phyloP scores from a whole-genome alignment of 2,797 vertebrate species.

The Amphiprion clarkii region DNA sequence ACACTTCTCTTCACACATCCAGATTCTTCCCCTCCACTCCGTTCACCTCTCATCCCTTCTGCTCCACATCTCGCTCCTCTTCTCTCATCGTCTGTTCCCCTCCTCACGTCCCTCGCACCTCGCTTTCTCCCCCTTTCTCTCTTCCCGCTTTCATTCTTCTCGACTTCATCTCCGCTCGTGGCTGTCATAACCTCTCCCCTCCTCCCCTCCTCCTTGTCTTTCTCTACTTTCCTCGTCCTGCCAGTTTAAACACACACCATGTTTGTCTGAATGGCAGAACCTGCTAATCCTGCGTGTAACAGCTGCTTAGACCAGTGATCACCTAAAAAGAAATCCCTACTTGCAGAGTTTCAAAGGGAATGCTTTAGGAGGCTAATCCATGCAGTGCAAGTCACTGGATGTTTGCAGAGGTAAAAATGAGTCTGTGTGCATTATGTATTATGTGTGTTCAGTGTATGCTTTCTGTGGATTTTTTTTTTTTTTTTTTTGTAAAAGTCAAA shows the following conservation, averaged over 20 bases:
- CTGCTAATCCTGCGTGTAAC: constrained; percentile 80
- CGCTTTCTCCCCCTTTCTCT: constrained; percentile 22
- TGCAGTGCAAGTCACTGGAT: constrained; percentile 62
- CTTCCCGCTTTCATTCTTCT: constrained; percentile 33
- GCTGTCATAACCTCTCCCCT: constrained; percentile 41
- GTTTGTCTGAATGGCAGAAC: constrained; percentile 74
- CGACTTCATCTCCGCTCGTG: constrained; percentile 34
- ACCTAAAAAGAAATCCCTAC: constrained; percentile 77
- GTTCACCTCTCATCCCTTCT: constrained; percentile 52
- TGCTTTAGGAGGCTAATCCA: constrained; percentile 75
- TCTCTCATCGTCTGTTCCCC: constrained; percentile 42
- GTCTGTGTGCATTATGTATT: constrained; percentile 54
- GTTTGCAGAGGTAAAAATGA: constrained; percentile 71
- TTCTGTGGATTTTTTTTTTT: constrained; percentile 34
- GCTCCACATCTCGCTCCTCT: constrained; percentile 40
- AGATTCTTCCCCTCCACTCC: constrained; percentile 26
- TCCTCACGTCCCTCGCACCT: constrained; percentile 42
- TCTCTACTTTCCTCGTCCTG: constrained; percentile 43
- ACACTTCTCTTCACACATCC: constrained; percentile 62
- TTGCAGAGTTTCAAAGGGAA: constrained; percentile 72
- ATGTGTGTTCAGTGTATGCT: constrained; percentile 40
- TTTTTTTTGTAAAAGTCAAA: constrained; percentile 28
- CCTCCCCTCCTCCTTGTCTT: constrained; percentile 34
- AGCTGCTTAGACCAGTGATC: constrained; percentile 77
- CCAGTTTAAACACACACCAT: constrained; percentile 69